Base-by-base conservation (phyloP, 1,140 invertebrate species). In the Drosophila prosaltans region DNA sequence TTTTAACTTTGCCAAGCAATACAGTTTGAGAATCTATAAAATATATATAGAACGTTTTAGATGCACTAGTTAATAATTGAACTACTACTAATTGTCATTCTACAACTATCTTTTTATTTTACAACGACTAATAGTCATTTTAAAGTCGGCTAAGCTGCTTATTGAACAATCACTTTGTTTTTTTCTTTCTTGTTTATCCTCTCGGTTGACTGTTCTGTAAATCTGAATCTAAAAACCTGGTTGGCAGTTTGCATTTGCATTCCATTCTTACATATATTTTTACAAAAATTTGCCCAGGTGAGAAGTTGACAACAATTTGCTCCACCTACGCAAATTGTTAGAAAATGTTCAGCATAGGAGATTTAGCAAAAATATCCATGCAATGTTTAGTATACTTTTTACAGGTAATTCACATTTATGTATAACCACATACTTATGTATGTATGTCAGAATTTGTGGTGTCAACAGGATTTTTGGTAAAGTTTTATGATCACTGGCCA, bases 261-360 rank as follows among this genome's bases (percentile, higher is more conserved):
- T 43, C 40, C 30, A 54, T 36, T 28, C 9, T 40, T 1, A 11
- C 26, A 45, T 32, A 36, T 81, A 16, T 81, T 76, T 72, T 76
- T 61, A 51, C 70, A 78, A 67, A 28, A 62, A 68, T 64, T 81
- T 76, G 11, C 55, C 24, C 54, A 67, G 41, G 48, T 57, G 30
- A 45, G 54, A 66, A 62, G 64, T 26, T 36, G 32, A 55, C 16
- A 40, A 55, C 57, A 10, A 72, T 58, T 48, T 69, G 51, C 28
- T 54, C 39, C 60, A 41, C 43, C 41, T 41, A 40, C 40, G 45
- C 43, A 81, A 77, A 77, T 69, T 77, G 78, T 8, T 43, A 16
- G 21, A 63, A 72, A 58, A 64, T 43, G 39, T 48, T 41, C 36
- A 28, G 26, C 45, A 51, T 51, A 62, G 41, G 9, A 54, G 55